Percentiles rank a stretch among this genome's conserved stretches.
Conservation (phyloP, 2,888 invertebrate genomes). For the Diogma glabrata region DNA sequence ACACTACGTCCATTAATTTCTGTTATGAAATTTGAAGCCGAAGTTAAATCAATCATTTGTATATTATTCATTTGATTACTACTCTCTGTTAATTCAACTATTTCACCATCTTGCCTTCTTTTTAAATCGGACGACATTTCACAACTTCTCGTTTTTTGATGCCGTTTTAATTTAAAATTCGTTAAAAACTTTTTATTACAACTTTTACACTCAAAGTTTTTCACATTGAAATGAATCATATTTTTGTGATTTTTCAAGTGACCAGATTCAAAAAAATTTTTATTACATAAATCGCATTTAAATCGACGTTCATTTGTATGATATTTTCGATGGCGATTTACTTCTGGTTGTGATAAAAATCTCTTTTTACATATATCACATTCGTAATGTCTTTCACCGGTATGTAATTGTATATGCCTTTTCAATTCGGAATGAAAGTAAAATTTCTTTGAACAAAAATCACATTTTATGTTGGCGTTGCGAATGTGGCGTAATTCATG, state of each 20-base stretch:
- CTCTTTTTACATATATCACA: slow-evolving; percentile 9
- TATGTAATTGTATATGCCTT: slow-evolving; percentile 9
- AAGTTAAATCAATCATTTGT: too few species aligned
- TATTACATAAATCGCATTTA: slow-evolving; percentile 7
- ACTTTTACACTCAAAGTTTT: not conserved
- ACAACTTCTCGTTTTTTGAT: slow-evolving; percentile 2
- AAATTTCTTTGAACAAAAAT: slow-evolving; percentile 4
- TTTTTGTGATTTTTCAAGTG: not conserved
- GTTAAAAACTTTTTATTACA: not conserved
- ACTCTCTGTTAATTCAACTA: too few species aligned
- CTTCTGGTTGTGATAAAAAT: slow-evolving; percentile 9
- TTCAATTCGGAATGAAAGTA: slow-evolving; percentile 5
- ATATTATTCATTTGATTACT: too few species aligned
- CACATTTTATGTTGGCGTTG: not conserved
- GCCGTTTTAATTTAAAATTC: not conserved
- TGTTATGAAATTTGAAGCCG: too few species aligned
- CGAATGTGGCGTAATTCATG: slow-evolving; percentile 1
- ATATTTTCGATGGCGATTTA: slow-evolving; percentile 11
- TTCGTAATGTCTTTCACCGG: slow-evolving; percentile 2
- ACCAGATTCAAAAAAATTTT: slow-evolving; percentile 9
- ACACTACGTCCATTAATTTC: not conserved
- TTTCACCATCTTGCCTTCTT: not conserved
- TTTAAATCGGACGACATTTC: not conserved
- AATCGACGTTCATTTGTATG: slow-evolving; percentile 8
- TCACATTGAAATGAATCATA: not conserved